Evolutionary conservation across 2,888 invertebrate species (phyloP).

Genomic region (Phaonia tiefii): DNA sequence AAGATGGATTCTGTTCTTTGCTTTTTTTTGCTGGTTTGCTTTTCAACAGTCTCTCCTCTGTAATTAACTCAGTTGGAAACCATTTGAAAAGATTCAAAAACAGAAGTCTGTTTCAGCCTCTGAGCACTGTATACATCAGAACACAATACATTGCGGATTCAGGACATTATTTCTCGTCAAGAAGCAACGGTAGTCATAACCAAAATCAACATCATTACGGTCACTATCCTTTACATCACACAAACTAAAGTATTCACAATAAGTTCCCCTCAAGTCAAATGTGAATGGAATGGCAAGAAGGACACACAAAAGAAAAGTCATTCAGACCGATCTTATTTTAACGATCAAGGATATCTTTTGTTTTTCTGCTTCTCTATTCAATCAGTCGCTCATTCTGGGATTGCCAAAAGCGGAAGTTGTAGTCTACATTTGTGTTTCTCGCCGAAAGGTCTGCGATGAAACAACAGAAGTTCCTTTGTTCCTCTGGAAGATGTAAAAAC

Average conservation of each 20-base stretch:
- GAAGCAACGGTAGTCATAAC: slow-evolving; percentile 54
- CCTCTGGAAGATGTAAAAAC: slow-evolving; percentile 49
- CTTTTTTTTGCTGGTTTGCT: slow-evolving; percentile 52
- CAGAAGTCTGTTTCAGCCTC: slow-evolving; percentile 11
- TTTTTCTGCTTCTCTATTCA: slow-evolving; percentile 51
- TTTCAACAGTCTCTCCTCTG: slow-evolving; percentile 66
- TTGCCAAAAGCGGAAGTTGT: slow-evolving; percentile 69
- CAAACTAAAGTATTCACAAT: background rate
- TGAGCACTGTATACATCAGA: background rate
- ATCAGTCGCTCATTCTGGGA: slow-evolving; percentile 2
- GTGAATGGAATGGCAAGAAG: slow-evolving; percentile 11
- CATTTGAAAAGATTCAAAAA: slow-evolving; percentile 59
- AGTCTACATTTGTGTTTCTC: slow-evolving; percentile 55
- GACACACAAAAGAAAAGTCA: slow-evolving; percentile 56
- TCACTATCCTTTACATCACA: slow-evolving; percentile 51
- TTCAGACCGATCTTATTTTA: slow-evolving; percentile 63
- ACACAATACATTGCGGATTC: slow-evolving; percentile 46
- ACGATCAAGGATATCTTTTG: slow-evolving; percentile 70
- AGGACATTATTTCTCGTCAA: slow-evolving; percentile 59
- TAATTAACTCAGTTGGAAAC: slow-evolving; percentile 71
- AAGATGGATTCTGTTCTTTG: slow-evolving; percentile 42
- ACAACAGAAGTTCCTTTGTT: slow-evolving; percentile 45
- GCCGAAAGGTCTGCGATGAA: slow-evolving; percentile 13
- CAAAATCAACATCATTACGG: slow-evolving; percentile 48
- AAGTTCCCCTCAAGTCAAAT: slow-evolving; percentile 63